Evolutionary conservation across 2,888 invertebrate genomes (phyloP), one percentile per base, ranked within the genome.

Genomic region (Ectemnius lituratus): DNA sequence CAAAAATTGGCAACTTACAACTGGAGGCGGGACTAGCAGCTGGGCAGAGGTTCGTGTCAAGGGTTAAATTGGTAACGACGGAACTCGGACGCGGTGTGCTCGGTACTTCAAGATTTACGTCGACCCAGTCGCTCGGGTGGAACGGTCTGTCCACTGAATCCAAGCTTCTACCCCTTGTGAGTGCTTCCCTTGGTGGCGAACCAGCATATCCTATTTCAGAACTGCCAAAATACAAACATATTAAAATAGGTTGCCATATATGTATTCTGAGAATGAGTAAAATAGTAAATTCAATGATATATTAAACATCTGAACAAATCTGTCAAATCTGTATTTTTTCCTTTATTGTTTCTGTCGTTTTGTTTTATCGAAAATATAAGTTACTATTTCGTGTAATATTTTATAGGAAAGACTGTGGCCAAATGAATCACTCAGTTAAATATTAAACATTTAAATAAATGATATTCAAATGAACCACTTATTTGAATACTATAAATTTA

Each of bases 111-210:
- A 93, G 89, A 77, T 92, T 90, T 67, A 91, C 92, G 82, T 92
- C 92, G 49, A 92, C 92, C 93, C 93, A 93, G 80, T 93, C 93
- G 92, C 88, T 90, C 67, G 92, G 90, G 79, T 90, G 90, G 76
- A 90, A 90, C 57, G 90, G 90, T 73, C 90, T 87, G 86, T 90
- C 90, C 74, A 90, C 89, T 60, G 90, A 90, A 80, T 90, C 90
- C 86, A 90, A 89, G 86, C 90, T 90, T 63, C 86, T 86, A 67
- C 89, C 90, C 68, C 90, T 83, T 45, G 85, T 83, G 72, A 90
- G 75, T 57, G 82, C 83, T 46, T 89, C 85, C 68, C 88, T 86
- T 13, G 90, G 87, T 70, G 90, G 90, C 67, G 89, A 90, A 70
- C 90, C 88, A 65, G 90, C 89, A 77, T 90, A 90, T 23, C 90